Conservation (phyloP, 2,797 vertebrate genomes). For the Melopsittacus undulatus region DNA sequence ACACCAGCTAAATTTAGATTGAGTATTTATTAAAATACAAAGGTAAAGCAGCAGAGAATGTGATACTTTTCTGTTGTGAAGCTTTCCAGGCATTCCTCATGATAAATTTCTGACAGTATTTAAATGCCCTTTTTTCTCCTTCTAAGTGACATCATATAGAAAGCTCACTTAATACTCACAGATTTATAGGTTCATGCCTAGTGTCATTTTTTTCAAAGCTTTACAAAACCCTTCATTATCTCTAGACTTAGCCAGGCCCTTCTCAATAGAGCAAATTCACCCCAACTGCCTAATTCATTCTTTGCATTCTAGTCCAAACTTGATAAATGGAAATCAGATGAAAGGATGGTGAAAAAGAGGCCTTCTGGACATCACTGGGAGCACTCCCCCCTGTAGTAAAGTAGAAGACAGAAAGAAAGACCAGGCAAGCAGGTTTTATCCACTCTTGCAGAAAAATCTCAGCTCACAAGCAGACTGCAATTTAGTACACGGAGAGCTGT, state of each 20-base stretch:
- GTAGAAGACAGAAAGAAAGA: not conserved
- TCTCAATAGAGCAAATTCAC: not conserved
- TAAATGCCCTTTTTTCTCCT: slow-evolving; percentile 22
- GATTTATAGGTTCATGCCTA: slow-evolving; percentile 22
- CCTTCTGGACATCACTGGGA: not conserved
- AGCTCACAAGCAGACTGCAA: not conserved
- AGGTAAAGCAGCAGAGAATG: not conserved
- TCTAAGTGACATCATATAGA: not conserved
- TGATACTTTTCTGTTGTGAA: not conserved
- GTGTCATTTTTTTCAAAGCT: not conserved
- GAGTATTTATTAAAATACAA: not conserved
- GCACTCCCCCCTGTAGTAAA: not conserved
- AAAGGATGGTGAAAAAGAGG: not conserved
- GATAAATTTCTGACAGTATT: slow-evolving; percentile 21
- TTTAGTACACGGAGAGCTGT: not conserved
- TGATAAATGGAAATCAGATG: slow-evolving; percentile 11
- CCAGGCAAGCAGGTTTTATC: not conserved
- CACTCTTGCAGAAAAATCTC: not conserved
- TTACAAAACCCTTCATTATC: slow-evolving; percentile 21
- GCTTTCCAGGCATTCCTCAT: not conserved
- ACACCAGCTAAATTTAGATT: not conserved
- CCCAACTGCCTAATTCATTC: not conserved
- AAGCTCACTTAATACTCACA: slow-evolving; percentile 3
- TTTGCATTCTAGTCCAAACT: not conserved
- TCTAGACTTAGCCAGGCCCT: not conserved